Evolutionary conservation across 1,140 invertebrate species (phyloP).

Genomic region (Monochamus saltuarius): DNA sequence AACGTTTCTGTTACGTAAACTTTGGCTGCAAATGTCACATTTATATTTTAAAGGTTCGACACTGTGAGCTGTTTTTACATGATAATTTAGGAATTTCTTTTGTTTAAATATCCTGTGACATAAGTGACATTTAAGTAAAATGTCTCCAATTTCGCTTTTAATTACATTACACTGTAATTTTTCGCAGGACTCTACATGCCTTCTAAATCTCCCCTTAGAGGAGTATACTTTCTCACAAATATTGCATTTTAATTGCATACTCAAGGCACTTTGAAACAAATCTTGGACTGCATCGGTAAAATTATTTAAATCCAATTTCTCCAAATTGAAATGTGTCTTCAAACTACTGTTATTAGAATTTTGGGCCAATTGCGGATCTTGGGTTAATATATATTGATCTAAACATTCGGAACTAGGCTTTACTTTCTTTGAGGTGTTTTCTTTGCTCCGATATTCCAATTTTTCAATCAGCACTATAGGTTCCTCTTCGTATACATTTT

Average conservation of each 20-base stretch:
- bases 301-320: too few species aligned
- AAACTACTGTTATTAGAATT: too few species aligned
- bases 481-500: too few species aligned
- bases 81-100: neutral
- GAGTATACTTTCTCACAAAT: constrained; percentile 1
- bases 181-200: neutral
- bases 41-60: neutral
- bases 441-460: too few species aligned
- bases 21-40: neutral
- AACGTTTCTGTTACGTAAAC: neutral
- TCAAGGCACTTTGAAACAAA: neutral
- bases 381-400: too few species aligned
- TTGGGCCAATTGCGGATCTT: too few species aligned
- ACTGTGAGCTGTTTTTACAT: neutral
- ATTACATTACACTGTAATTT: neutral
- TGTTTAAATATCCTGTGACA: neutral
- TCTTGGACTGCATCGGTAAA: neutral
- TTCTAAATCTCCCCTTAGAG: neutral
- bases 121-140: neutral
- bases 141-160: neutral
- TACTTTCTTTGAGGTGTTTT: too few species aligned
- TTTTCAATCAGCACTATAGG: too few species aligned
- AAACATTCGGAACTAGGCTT: too few species aligned
- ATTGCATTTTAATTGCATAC: neutral
- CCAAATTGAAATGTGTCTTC: too few species aligned